Percentiles rank a stretch among this genome's conserved stretches.
phyloP scores from a whole-genome alignment of 2,113 vertebrate species.

The Pleuronectes platessa region DNA sequence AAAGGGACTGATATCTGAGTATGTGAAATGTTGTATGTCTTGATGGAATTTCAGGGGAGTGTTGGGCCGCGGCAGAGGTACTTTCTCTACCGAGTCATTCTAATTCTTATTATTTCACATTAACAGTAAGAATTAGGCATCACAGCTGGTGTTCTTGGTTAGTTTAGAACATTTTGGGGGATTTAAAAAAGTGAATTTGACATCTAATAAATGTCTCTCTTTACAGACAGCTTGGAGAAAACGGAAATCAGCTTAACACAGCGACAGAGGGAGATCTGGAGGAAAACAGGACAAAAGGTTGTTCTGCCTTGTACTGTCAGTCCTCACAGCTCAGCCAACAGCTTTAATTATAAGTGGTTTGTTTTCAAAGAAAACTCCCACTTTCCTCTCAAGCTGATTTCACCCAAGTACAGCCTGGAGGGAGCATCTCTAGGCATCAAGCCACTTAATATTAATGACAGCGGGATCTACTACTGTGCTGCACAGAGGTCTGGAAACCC shows the following conservation, averaged over 20 bases:
- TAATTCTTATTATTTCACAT: not conserved
- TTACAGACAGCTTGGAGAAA: slow-evolving; percentile 24
- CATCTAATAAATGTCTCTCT: not conserved
- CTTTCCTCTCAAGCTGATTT: not conserved
- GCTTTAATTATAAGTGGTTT: slow-evolving; percentile 44
- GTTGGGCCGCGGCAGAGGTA: too few relatives aligned
- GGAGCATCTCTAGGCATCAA: slow-evolving; percentile 47
- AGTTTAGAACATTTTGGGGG: not conserved
- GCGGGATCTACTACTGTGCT: slow-evolving; percentile 77
- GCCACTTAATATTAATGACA: slow-evolving; percentile 54
- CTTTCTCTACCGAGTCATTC: too few relatives aligned
- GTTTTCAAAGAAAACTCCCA: slow-evolving; percentile 25
- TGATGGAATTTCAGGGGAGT: too few relatives aligned
- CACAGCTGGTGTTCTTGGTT: not conserved
- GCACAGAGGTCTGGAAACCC: fast-evolving
- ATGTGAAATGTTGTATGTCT: too few relatives aligned
- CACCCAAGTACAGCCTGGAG: slow-evolving; percentile 15
- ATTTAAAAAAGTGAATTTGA: not conserved
- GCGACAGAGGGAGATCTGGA: not conserved
- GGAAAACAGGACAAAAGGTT: slow-evolving; percentile 8
- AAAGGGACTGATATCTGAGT: too few relatives aligned
- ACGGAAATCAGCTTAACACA: not conserved
- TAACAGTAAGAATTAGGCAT: not conserved
- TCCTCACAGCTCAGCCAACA: not conserved
- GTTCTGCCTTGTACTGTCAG: slow-evolving; percentile 39